Evolutionary conservation across 2,888 invertebrate species (phyloP), one percentile per base, ranked within the genome.

Genomic region (Agrochola litura): DNA sequence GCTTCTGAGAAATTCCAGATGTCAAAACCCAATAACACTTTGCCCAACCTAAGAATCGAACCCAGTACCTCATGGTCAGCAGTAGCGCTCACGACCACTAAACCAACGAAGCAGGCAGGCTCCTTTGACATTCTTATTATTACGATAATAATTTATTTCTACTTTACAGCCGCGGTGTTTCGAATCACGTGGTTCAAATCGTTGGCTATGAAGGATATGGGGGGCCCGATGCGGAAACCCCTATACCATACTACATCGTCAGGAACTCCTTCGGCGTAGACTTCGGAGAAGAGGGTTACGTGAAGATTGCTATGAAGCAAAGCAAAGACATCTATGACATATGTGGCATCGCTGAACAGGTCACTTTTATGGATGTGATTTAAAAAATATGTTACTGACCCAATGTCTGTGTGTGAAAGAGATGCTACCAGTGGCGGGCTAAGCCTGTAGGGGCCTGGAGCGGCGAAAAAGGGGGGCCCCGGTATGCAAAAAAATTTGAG

Each of bases 251-350:
- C 93, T 98, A 98, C 91, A 98, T 98, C 65, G 97, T 98, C 1
- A 97, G 97, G 81, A 98, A 98, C 93, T 98, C 98, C 0, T 98
- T 98, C 98, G 98, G 98, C 0, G 87, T 92, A 1, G 95, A 97
- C 52, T 98, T 98, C 90, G 98, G 98, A 0, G 97, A 97, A 77
- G 91, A 97, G 30, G 98, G 98, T 0, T 98, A 98, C 90, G 92
- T 98, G 14, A 97, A 98, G 85, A 93, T 98, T 72, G 98, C 97
- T 4, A 97, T 98, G 76, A 97, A 97, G 30, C n/a, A 77, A 3
- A 52, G 22, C 1, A 94, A 92, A 12, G 94, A 92, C 10, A 98
- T 79, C 16, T 0, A 22, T 0, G 58, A 98, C 93, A 93, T 98
- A n/a, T 98, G 98, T 92, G 98, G 98, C 10, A 93, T 98, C 54